These are phyloP conservation scores for Drosophila kohkoa DNA, from an alignment of 1,140 invertebrate species.

Conservation along the genomic window DNA sequence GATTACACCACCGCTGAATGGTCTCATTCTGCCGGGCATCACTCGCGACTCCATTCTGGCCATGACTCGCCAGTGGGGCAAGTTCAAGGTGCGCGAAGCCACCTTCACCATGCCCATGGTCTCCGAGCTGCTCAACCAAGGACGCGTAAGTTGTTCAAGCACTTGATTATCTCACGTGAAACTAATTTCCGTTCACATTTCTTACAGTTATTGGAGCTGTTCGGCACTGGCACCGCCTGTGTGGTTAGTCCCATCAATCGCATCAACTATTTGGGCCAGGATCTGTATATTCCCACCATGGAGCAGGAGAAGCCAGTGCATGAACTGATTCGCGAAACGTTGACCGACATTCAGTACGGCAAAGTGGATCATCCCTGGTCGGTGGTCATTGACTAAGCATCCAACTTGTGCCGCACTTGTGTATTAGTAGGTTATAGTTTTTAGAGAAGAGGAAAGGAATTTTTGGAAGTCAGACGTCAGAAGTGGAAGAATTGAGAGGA, in stretches of 20 bases:
- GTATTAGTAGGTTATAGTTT: conserved; percentile 77
- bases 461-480: too few species aligned
- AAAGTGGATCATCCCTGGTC: conserved; percentile 92
- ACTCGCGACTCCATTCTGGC: conserved; percentile 95
- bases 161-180: background rate
- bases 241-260: conserved; percentile 95
- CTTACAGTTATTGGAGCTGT: conserved; percentile 94
- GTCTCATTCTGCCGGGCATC: conserved; percentile 97
- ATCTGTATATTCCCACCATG: conserved; percentile 91
- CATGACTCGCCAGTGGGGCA: conserved; percentile 93
- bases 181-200: background rate
- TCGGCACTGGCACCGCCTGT: conserved; percentile 97
- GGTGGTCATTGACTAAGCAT: conserved; percentile 75
- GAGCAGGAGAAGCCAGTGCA: conserved; percentile 89
- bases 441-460: background rate
- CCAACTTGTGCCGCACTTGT: conserved; percentile 27
- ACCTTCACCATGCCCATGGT: conserved; percentile 95
- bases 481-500: background rate
- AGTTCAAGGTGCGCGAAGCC: conserved; percentile 94
- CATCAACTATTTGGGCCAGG: conserved; percentile 90
- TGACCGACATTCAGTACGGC: conserved; percentile 95
- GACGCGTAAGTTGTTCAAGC: conserved; percentile 89
- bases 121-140: conserved; percentile 90
- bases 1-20: conserved; percentile 96
- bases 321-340: conserved; percentile 89